Percentiles rank a stretch among this genome's conserved stretches.
phyloP scores from a whole-genome alignment of 2,888 invertebrate species.

The Anthophora plumipes region DNA sequence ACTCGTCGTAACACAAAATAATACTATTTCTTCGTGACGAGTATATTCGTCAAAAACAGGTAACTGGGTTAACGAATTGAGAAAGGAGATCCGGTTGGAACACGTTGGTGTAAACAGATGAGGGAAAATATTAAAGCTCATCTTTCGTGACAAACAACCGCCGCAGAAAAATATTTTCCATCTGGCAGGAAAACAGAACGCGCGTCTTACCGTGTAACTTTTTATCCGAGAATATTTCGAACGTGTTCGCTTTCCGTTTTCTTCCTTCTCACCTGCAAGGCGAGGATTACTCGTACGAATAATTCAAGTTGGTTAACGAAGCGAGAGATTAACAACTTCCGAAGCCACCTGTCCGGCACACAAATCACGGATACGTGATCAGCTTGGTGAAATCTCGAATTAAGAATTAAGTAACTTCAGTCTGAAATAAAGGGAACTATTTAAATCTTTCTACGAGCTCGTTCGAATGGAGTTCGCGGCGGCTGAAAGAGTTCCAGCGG shows the following conservation, averaged over 20 bases:
- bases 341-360: neutral
- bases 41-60: too few relatives aligned
- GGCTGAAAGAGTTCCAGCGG: neutral
- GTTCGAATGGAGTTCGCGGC: neutral
- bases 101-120: neutral
- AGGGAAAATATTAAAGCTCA: neutral
- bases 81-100: constrained; percentile 33
- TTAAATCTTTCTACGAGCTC: constrained; percentile 19
- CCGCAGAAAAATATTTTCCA: neutral
- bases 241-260: neutral
- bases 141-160: neutral
- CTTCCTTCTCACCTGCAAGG: too few relatives aligned
- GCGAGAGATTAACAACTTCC: too few relatives aligned
- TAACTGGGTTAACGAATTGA: constrained; percentile 16
- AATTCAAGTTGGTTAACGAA: too few relatives aligned
- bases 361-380: constrained; percentile 11
- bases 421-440: neutral
- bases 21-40: too few relatives aligned
- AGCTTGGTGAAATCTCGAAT: neutral
- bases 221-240: neutral
- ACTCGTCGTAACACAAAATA: too few relatives aligned
- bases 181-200: neutral
- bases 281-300: too few relatives aligned
- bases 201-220: too few relatives aligned
- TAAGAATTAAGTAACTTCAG: neutral